Base-by-base conservation (phyloP, 2,113 vertebrate genomes). In the Sceloporus tristichus region DNA sequence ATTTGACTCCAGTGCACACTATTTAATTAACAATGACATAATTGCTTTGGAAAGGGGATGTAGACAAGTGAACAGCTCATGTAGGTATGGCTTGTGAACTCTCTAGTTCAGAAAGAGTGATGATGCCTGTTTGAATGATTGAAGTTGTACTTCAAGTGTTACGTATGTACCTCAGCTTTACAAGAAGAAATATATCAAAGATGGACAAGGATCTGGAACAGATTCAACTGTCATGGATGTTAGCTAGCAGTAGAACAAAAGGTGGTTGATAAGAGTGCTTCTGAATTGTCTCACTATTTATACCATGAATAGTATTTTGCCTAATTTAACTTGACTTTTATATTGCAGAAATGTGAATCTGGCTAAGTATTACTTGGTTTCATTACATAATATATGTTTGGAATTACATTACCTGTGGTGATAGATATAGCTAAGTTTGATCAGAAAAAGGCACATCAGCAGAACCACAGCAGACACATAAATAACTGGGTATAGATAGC, bases 371-470 rank as follows among this genome's bases (percentile, higher is more conserved):
- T 13, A 2, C 16, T 62, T 75, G 27, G 7, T n/a, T 66, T 34
- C 25, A 34, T 13, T 29, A 40, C 23, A 11, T 19, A 68, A 40
- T 18, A 74, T 27, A 48, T 1, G 19, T 71, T 83, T 95, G 38
- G 56, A 66, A 53, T 21, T 5, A 27, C 9, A 21, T 92, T 96
- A 99, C 99, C 98, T 98, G 97, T 98, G 98, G 91, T 98, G 98
- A 94, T 98, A 98, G 76, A 98, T 88, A 87, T 99, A 99, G 88
- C 98, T 99, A 94, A 98, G 74, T 27, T 98, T 97, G 87, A 99
- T 97, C 7, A 95, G 96, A 90, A 98, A 70, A 79, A 99, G 96
- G 91, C 98, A 98, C 65, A 98, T 91, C 2, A 98, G 95, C 11
- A 99, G 97, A 75, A 99, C 94, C 82, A 98, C 79, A 0, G 97